These are phyloP conservation scores for Drosophila nr. fundita DNA, from an alignment of 2,888 invertebrate genomes.

Conservation along the genomic window DNA sequence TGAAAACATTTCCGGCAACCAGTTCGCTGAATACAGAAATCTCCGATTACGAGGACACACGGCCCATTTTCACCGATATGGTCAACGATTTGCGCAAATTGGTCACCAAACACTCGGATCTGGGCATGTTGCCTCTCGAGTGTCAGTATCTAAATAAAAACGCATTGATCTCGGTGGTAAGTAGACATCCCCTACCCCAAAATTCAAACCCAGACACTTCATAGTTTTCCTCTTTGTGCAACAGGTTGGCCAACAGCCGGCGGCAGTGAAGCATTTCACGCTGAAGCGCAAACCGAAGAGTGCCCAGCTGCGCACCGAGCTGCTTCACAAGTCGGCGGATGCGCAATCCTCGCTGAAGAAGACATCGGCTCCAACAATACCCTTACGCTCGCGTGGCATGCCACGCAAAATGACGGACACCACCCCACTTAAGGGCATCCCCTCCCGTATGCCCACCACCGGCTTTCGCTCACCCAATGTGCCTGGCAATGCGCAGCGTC, in stretches of 20 bases:
- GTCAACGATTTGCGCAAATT: slow-evolving; percentile 93
- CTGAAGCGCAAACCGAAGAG: slow-evolving; percentile 97
- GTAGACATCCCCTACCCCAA: background rate
- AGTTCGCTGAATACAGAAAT: slow-evolving; percentile 96
- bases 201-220: too few relatives aligned
- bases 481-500: slow-evolving; percentile 83
- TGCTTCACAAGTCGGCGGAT: slow-evolving; percentile 96
- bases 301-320: slow-evolving; percentile 93
- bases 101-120: slow-evolving; percentile 93
- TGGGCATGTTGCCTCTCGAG: slow-evolving; percentile 96
- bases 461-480: slow-evolving; percentile 87
- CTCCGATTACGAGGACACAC: slow-evolving; percentile 94
- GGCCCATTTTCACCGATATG: slow-evolving; percentile 95
- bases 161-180: slow-evolving; percentile 94
- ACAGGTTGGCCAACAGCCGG: slow-evolving; percentile 92
- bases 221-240: slow-evolving; percentile 15
- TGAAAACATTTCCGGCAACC: slow-evolving; percentile 95
- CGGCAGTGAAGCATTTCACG: slow-evolving; percentile 95
- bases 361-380: slow-evolving; percentile 94
- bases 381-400: slow-evolving; percentile 94
- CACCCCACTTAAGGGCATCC: slow-evolving; percentile 96
- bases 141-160: slow-evolving; percentile 98
- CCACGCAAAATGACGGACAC: slow-evolving; percentile 98
- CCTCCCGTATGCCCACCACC: slow-evolving; percentile 90
- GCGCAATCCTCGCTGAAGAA: slow-evolving; percentile 95